Conservation (phyloP, 2,888 invertebrate species). For the Leucophora obtusa region DNA sequence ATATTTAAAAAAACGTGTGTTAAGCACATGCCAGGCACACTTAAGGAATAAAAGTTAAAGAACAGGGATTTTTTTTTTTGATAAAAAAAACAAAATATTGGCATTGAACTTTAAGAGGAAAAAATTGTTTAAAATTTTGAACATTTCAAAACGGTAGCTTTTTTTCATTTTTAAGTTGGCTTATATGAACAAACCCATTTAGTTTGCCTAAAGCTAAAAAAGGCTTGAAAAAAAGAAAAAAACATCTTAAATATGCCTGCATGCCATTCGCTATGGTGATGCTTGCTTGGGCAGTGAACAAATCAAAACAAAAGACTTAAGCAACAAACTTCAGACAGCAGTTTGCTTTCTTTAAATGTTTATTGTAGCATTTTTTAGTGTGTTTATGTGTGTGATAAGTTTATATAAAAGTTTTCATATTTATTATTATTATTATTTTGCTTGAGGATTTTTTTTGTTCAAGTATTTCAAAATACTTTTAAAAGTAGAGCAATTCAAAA, state of each 20-base stretch:
- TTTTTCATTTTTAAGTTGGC: slow-evolving; percentile 19
- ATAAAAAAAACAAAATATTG: slow-evolving; percentile 67
- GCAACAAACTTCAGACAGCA: slow-evolving; percentile 67
- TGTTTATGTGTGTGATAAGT: slow-evolving; percentile 12
- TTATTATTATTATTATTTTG: slow-evolving; percentile 20
- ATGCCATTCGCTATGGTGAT: background rate
- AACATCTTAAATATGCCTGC: slow-evolving; percentile 6
- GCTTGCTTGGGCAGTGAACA: slow-evolving; percentile 24
- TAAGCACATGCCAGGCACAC: slow-evolving; percentile 74
- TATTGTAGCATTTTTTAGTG: background rate
- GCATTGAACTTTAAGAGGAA: slow-evolving; percentile 73
- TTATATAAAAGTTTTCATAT: slow-evolving; percentile 13
- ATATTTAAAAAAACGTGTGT: slow-evolving; percentile 69
- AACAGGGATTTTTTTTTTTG: slow-evolving; percentile 2
- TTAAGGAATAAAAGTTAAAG: slow-evolving; percentile 56
- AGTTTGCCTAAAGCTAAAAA: slow-evolving; percentile 25
- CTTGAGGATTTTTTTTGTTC: slow-evolving; percentile 19
- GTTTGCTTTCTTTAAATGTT: slow-evolving; percentile 36
- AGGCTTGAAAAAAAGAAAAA: slow-evolving; percentile 1
- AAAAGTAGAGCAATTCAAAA: slow-evolving; percentile 27
- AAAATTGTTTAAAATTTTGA: slow-evolving; percentile 57
- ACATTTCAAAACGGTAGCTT: slow-evolving; percentile 69
- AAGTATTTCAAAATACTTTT: slow-evolving; percentile 25
- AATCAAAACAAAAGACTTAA: slow-evolving; percentile 71
- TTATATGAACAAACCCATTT: slow-evolving; percentile 1